Conservation (phyloP, 2,797 vertebrate genomes). For the Odontamblyopus lacepedii region DNA sequence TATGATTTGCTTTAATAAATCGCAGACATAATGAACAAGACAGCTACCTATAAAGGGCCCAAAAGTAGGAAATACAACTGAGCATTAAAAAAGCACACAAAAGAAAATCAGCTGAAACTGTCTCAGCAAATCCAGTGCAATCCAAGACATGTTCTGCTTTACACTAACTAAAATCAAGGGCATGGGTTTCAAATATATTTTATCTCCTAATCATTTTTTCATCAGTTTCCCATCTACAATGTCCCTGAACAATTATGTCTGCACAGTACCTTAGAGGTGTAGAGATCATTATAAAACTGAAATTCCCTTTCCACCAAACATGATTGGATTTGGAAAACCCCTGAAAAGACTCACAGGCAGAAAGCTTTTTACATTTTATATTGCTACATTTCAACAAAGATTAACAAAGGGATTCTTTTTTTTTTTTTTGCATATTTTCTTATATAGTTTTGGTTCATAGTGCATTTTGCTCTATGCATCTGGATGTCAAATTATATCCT, state of each 20-base stretch:
- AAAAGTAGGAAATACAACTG: slow-evolving; percentile 57
- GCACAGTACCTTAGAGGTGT: slow-evolving; percentile 81
- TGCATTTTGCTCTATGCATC: slow-evolving; percentile 61
- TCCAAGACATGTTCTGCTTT: slow-evolving; percentile 76
- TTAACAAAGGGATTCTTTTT: slow-evolving; percentile 64
- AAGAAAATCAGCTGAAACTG: slow-evolving; percentile 64
- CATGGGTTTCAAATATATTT: slow-evolving; percentile 73
- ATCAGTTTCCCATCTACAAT: slow-evolving; percentile 70
- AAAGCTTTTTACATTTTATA: slow-evolving; percentile 73
- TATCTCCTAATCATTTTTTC: slow-evolving; percentile 71
- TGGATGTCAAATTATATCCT: slow-evolving; percentile 67
- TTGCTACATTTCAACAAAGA: slow-evolving; percentile 74
- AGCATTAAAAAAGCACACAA: slow-evolving; percentile 58
- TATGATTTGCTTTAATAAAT: slow-evolving; percentile 72
- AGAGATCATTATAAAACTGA: slow-evolving; percentile 77
- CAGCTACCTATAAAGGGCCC: slow-evolving; percentile 59
- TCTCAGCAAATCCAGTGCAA: slow-evolving; percentile 84
- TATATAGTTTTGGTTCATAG: slow-evolving; percentile 64
- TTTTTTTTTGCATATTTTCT: slow-evolving; percentile 73
- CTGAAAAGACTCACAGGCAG: slow-evolving; percentile 71
- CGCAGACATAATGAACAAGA: slow-evolving; percentile 72
- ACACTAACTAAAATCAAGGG: slow-evolving; percentile 67
- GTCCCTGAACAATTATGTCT: slow-evolving; percentile 81
- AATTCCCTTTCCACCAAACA: slow-evolving; percentile 76
- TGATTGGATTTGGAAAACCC: slow-evolving; percentile 72